Evolutionary conservation across 2,113 vertebrate genomes (phyloP).

Genomic region (Ellobius talpinus): DNA sequence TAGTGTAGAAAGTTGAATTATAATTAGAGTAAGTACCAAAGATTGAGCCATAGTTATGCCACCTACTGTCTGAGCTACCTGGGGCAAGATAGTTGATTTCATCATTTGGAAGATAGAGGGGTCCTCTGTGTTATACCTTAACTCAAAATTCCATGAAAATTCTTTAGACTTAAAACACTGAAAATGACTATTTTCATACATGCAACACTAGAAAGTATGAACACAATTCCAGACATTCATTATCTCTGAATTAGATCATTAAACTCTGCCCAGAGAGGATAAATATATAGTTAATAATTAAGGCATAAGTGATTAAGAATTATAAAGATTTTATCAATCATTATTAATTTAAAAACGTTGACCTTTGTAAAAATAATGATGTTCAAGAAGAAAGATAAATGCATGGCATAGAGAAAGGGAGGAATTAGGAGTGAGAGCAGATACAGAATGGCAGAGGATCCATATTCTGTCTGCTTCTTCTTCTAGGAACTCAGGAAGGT

Average conservation of each 20-base stretch:
- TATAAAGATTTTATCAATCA: not conserved
- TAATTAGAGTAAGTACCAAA: not conserved
- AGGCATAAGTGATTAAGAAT: not conserved
- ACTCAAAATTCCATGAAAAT: not conserved
- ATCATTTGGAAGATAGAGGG: not conserved
- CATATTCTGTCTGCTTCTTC: not conserved
- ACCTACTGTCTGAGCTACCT: not conserved
- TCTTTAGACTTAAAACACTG: not conserved
- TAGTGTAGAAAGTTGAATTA: not conserved
- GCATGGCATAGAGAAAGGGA: not conserved
- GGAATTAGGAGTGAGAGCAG: not conserved
- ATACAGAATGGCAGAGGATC: not conserved
- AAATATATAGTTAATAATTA: not conserved
- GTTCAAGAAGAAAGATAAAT: not conserved
- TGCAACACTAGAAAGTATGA: not conserved
- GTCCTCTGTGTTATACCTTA: not conserved
- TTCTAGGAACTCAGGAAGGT: not conserved
- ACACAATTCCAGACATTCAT: not conserved
- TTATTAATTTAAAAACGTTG: constrained; percentile 2
- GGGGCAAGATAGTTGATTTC: not conserved
- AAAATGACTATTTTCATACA: not conserved
- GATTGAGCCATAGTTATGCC: not conserved
- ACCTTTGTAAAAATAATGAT: not conserved
- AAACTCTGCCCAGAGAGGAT: not conserved
- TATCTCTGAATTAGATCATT: not conserved